These are phyloP conservation scores for Geopemphigus sp. DNA, from an alignment of 1,140 invertebrate genomes.

Conservation along the genomic window DNA sequence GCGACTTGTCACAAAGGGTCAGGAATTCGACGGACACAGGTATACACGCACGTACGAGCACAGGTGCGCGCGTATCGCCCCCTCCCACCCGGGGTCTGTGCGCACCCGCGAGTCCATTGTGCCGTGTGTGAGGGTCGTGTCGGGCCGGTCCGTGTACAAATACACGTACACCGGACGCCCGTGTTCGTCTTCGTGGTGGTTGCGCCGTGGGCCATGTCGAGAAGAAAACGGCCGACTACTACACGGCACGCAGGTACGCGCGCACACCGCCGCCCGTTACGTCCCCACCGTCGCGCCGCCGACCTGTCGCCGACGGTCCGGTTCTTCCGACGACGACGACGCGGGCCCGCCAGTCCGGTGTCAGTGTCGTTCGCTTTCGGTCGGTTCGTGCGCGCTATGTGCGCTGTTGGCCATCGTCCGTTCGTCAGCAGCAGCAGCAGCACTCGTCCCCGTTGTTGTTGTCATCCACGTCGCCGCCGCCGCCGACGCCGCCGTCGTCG, in stretches of 20 bases:
- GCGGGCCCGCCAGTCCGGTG: conserved; percentile 30
- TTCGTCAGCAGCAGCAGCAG: conserved; percentile 4
- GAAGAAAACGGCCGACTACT: too few species aligned
- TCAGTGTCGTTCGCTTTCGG: background rate
- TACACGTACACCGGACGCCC: background rate
- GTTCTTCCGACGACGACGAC: conserved; percentile 11
- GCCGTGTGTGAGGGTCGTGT: too few species aligned
- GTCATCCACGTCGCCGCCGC: background rate
- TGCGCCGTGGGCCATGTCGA: too few species aligned
- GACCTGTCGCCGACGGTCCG: conserved; percentile 6
- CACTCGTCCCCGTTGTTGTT: background rate
- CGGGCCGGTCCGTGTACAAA: too few species aligned
- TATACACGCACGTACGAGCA: background rate
- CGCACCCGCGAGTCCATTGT: too few species aligned
- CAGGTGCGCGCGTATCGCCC: background rate
- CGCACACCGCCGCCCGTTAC: too few species aligned
- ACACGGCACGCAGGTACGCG: conserved; percentile 11
- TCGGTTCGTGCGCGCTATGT: background rate
- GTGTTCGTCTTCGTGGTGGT: background rate
- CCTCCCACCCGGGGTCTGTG: background rate
- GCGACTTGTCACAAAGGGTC: conserved; percentile 45
- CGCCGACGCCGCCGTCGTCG: too few species aligned
- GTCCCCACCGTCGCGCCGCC: background rate
- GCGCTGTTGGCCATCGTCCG: background rate
- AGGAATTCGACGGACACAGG: conserved; percentile 39